These are phyloP conservation scores for Doryteuthis pealeii DNA, from an alignment of 1,140 invertebrate species.

Conservation along the genomic window DNA sequence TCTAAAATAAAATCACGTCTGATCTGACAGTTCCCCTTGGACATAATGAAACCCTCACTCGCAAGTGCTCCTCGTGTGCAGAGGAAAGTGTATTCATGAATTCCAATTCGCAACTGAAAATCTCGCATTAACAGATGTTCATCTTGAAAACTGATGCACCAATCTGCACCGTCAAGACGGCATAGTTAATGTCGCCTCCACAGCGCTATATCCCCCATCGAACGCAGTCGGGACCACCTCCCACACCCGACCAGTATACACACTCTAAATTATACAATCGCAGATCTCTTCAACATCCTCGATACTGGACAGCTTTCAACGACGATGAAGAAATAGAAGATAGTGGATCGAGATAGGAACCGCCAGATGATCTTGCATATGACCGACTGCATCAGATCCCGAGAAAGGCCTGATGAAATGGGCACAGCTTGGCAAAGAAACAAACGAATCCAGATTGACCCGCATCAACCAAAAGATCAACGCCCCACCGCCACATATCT, in stretches of 20 bases:
- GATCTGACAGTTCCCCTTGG: no score
- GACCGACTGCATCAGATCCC: no score
- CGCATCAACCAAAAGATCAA: conserved; percentile 12
- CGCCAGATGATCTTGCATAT: conserved; percentile 17
- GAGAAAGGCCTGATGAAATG: conserved; percentile 5
- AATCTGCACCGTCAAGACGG: conserved; percentile 93
- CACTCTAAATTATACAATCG: no score
- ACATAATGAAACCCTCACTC: conserved; percentile 78
- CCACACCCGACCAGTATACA: conserved; percentile 88
- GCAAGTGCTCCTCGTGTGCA: conserved; percentile 87
- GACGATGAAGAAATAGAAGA: conserved; percentile 23
- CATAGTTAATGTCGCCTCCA: no score
- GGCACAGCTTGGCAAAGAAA: conserved; percentile 45
- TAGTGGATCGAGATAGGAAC: conserved; percentile 19
- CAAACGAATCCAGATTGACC: conserved; percentile 18
- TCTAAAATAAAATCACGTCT: conserved; percentile 65
- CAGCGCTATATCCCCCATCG: conserved; percentile 93
- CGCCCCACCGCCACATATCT: conserved; percentile 11
- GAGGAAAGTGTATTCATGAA: conserved; percentile 93
- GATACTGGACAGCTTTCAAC: conserved; percentile 23
- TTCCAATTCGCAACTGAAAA: conserved; percentile 92
- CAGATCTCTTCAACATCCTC: conserved; percentile 44
- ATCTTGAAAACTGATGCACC: conserved; percentile 94
- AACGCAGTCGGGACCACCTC: conserved; percentile 86
- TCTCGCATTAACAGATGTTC: conserved; percentile 93